A percentile compares a stretch with the other conserved stretches of the same genome.
phyloP scores from a whole-genome alignment of 2,888 invertebrate species.

The Eristalis pertinax region DNA sequence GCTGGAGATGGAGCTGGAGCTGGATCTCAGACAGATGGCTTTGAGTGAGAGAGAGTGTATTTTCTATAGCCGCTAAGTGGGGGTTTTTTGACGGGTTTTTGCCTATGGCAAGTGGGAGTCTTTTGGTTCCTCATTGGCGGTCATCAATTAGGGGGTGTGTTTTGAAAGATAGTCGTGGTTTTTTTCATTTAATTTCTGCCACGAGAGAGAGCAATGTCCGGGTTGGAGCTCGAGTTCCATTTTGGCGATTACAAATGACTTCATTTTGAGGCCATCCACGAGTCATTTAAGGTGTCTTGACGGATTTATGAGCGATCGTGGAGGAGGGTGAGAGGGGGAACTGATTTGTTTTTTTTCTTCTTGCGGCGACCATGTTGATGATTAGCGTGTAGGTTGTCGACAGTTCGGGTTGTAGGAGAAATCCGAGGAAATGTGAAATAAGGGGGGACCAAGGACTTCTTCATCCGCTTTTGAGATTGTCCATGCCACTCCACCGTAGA shows the following conservation, averaged over 20 bases:
- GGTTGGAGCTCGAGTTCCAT: not conserved
- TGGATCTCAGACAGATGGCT: not conserved
- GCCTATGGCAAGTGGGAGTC: not conserved
- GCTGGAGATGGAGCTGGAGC: no score
- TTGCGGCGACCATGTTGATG: no score
- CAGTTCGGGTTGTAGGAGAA: no score
- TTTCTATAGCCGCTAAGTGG: not conserved
- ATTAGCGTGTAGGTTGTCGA: no score
- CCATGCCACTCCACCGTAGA: no score
- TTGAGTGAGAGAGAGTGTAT: not conserved
- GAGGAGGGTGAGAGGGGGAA: no score
- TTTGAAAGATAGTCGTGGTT: not conserved
- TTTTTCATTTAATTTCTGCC: not conserved
- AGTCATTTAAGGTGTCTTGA: not conserved
- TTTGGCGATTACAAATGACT: not conserved
- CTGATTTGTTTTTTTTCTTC: no score
- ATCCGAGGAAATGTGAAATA: no score
- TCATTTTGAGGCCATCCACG: not conserved
- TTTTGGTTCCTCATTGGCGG: not conserved
- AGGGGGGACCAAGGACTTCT: no score
- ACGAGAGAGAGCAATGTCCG: not conserved
- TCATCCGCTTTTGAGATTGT: no score
- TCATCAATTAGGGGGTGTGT: not conserved
- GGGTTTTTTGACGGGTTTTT: not conserved
- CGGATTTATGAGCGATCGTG: no score